Evolutionary conservation across 2,113 vertebrate genomes (phyloP), one percentile per base, ranked within the genome.

Genomic region (Daphoenositta chrysoptera): DNA sequence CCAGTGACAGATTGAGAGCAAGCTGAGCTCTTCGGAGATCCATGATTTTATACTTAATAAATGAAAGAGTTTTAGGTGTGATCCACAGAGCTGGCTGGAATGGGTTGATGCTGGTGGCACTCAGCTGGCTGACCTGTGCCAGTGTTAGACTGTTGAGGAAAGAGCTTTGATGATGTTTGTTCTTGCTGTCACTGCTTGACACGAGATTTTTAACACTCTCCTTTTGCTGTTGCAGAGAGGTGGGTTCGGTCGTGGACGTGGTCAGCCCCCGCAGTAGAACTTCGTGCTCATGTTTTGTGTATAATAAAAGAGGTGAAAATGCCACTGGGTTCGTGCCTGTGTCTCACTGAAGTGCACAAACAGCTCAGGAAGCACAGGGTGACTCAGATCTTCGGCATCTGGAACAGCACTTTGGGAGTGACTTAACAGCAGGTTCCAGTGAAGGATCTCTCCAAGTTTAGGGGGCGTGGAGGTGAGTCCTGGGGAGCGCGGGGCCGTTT

Each of bases 181-280:
- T 58, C 20, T 69, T 10, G 11, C 77, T 93, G 64, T 77, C 50
- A 1, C 58, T 61, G 21, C 30, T 73, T 45, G n/a, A 27, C 58
- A 57, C 0, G 11, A 5, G 56, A 56, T 65, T 90, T 80, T 48
- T 95, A 69, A 97, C 73, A 10, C 58, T 84, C 27, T 69, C 97
- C 94, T 71, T 97, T 94, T 96, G 94, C 82, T 97, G 61, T 98
- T 98, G 31, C 98, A 99, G 99, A 99, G 99, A 97, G 99, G 99
- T 83, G 99, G 99, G 95, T 99, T 99, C 35, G 99, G 99, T 94
- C 99, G 99, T 85, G 99, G 99, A 95, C 98, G 99, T 98, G 99
- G 98, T 97, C 99, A 99, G 97, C 99, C 99, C 83, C 99, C 99
- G 88, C 99, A 99, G 98, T 99, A 98, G 98, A 97, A 89, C 66